These are phyloP conservation scores for Oncorhynchus keta DNA, from an alignment of 2,113 vertebrate genomes.

Conservation along the genomic window DNA sequence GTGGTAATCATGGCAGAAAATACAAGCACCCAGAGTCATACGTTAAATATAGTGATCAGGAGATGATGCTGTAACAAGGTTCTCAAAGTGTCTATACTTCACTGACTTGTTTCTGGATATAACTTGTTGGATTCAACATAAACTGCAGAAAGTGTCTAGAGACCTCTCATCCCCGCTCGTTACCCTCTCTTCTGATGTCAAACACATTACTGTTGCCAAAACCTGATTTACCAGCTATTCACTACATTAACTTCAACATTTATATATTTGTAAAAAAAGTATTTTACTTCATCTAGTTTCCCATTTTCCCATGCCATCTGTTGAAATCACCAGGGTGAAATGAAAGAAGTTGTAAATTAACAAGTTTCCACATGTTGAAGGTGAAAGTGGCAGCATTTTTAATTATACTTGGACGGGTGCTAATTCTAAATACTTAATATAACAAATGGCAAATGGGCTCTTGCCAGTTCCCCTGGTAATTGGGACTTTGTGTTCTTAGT, in stretches of 20 bases:
- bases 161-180: no score
- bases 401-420: slow-evolving; percentile 5
- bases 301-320: slow-evolving; percentile 1
- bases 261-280: neutral
- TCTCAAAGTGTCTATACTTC: neutral
- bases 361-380: slow-evolving; percentile 11
- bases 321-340: neutral
- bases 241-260: neutral
- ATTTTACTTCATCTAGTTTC: neutral
- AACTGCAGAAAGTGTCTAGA: neutral
- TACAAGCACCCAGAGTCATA: neutral
- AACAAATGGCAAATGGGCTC: slow-evolving; percentile 4
- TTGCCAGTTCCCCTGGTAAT: neutral
- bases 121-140: neutral
- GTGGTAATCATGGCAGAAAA: no score
- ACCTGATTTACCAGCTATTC: neutral
- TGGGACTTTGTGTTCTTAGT: neutral
- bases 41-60: neutral
- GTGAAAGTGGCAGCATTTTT: slow-evolving; percentile 9
- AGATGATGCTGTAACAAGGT: neutral
- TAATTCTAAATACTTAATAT: slow-evolving; percentile 9
- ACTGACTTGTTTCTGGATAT: neutral
- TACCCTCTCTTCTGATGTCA: no score
- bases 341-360: slow-evolving; percentile 4
- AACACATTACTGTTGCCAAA: no score